Percentiles rank a stretch among this genome's conserved stretches.
Evolutionary conservation across 2,888 invertebrate species (phyloP).

Genomic region (Plagodis dolabraria): DNA sequence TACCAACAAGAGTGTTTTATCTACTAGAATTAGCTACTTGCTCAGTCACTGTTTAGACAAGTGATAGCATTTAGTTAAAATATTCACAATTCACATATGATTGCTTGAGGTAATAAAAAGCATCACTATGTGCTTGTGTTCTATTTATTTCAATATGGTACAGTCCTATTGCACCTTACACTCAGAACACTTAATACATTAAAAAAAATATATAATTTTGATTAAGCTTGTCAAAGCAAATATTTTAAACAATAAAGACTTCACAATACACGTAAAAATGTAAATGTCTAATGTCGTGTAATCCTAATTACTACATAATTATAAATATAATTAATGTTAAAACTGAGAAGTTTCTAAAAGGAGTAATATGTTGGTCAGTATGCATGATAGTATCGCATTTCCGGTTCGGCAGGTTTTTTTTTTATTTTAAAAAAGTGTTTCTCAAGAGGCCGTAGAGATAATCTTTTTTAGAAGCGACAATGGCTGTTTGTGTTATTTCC

Average conservation of each 20-base stretch:
- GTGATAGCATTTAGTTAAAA: no score
- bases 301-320: conserved; percentile 51
- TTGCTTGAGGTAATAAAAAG: no score
- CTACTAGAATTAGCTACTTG: no score
- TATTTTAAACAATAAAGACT: background rate
- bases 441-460: conserved; percentile 61
- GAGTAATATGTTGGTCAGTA: conserved; percentile 49
- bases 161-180: no score
- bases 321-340: conserved; percentile 33
- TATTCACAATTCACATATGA: no score
- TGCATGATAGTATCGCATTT: conserved; percentile 77
- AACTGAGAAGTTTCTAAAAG: conserved; percentile 25
- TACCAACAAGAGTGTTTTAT: no score
- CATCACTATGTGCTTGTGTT: no score
- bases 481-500: conserved; percentile 32
- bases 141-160: no score
- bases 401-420: conserved; percentile 71
- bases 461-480: conserved; percentile 43
- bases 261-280: background rate
- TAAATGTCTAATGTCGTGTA: conserved; percentile 46
- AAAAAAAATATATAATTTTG: background rate
- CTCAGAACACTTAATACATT: background rate
- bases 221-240: background rate
- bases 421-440: conserved; percentile 69
- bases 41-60: no score